Evolutionary conservation across 2,113 vertebrate genomes (phyloP).

Genomic region (Dicentrarchus labrax): DNA sequence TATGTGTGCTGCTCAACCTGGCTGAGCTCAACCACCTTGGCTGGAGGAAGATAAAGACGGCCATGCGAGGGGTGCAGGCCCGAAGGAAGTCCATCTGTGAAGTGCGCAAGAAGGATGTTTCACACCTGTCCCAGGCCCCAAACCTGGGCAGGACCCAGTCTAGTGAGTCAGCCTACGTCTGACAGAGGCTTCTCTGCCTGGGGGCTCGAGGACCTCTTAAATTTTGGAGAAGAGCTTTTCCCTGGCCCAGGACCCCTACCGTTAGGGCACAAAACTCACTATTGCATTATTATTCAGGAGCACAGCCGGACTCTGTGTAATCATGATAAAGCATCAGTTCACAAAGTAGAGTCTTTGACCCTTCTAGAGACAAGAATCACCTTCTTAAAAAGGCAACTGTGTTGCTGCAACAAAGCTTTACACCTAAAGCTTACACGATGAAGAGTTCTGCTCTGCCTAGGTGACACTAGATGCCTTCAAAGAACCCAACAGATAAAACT

Average conservation of each 20-base stretch:
- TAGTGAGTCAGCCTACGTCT: constrained; percentile 92
- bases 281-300: constrained; percentile 74
- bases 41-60: constrained; percentile 91
- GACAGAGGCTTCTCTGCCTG: constrained; percentile 82
- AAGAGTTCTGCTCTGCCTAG: constrained; percentile 73
- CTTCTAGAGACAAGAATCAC: constrained; percentile 55
- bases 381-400: constrained; percentile 50
- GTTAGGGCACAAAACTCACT: constrained; percentile 69
- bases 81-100: constrained; percentile 88
- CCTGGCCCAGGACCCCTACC: constrained; percentile 66
- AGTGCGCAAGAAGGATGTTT: constrained; percentile 87
- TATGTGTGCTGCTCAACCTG: constrained; percentile 92
- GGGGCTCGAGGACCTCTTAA: constrained; percentile 75
- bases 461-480: constrained; percentile 80
- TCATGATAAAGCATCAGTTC: constrained; percentile 57
- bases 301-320: constrained; percentile 65
- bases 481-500: constrained; percentile 67
- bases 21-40: constrained; percentile 95
- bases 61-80: constrained; percentile 87
- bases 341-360: constrained; percentile 62
- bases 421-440: constrained; percentile 42
- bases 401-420: constrained; percentile 50
- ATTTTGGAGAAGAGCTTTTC: constrained; percentile 72
- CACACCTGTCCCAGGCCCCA: constrained; percentile 84
- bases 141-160: constrained; percentile 90